phyloP scores from a whole-genome alignment of 1,140 invertebrate species.

The Saccostrea echinata region DNA sequence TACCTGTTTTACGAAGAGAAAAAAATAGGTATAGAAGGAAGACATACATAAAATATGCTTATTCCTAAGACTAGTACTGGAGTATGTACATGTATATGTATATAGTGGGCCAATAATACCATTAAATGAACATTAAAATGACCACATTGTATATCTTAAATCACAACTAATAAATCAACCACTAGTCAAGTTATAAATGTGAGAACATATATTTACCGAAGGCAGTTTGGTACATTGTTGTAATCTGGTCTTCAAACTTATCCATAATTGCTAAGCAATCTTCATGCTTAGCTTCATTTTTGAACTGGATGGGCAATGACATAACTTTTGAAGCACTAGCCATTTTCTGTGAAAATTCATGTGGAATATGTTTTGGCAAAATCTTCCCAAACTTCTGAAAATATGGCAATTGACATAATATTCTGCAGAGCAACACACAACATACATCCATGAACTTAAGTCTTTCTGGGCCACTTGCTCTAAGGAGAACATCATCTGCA shows the following conservation, averaged over 20 bases:
- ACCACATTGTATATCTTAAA: neutral
- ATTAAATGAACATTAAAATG: slow-evolving; percentile 28
- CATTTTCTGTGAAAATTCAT: slow-evolving; percentile 22
- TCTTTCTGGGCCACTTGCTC: slow-evolving; percentile 12
- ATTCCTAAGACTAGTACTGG: neutral
- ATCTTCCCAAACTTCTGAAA: slow-evolving; percentile 17
- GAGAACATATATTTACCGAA: slow-evolving; percentile 21
- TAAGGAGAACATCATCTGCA: slow-evolving; percentile 26
- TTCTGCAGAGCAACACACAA: neutral
- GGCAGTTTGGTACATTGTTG: slow-evolving; percentile 13
- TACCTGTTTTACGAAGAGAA: neutral
- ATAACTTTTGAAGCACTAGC: neutral
- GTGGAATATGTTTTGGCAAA: slow-evolving; percentile 32
- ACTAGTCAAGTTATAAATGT: neutral
- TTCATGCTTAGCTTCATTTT: slow-evolving; percentile 43
- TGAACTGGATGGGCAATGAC: slow-evolving; percentile 38
- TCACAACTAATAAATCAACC: neutral
- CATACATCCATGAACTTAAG: slow-evolving; percentile 23
- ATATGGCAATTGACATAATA: slow-evolving; percentile 17
- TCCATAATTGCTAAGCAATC: slow-evolving; percentile 41
- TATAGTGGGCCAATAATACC: neutral
- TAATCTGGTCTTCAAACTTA: neutral
- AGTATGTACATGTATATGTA: neutral
- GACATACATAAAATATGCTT: neutral
- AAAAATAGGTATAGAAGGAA: neutral